Evolutionary conservation across 2,797 vertebrate genomes (phyloP).

Genomic region (Morelia viridis): DNA sequence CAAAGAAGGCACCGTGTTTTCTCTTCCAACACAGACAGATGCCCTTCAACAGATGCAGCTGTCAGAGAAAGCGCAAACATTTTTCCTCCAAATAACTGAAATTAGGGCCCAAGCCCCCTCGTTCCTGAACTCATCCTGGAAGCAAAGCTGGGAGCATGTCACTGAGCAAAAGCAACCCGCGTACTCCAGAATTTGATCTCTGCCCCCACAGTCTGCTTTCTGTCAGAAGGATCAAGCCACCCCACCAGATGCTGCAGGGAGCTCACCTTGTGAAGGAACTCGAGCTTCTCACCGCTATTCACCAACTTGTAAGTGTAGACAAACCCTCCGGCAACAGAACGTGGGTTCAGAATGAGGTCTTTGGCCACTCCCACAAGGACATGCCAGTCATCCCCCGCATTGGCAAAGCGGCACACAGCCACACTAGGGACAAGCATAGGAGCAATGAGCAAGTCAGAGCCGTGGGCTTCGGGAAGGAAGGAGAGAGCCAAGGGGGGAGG

Average conservation of each 20-base stretch:
- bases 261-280: slow-evolving; percentile 96
- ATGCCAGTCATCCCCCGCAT: slow-evolving; percentile 93
- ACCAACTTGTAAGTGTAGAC: slow-evolving; percentile 95
- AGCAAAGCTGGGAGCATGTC: not conserved
- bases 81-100: not conserved
- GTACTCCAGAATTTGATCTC: not conserved
- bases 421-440: slow-evolving; percentile 74
- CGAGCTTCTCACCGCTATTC: slow-evolving; percentile 90
- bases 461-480: rapidly evolving
- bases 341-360: slow-evolving; percentile 95
- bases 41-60: no score
- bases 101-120: no score
- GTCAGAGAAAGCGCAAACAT: no score
- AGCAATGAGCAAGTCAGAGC: not conserved
- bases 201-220: not conserved
- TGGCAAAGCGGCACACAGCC: slow-evolving; percentile 90
- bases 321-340: slow-evolving; percentile 90
- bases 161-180: not conserved
- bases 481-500: not conserved
- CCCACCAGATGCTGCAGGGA: rapidly evolving
- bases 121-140: not conserved
- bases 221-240: no score
- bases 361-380: slow-evolving; percentile 95
- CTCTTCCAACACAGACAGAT: not conserved
- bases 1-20: not conserved